phyloP scores from a whole-genome alignment of 2,888 invertebrate genomes.

The Melinaea menophilus region DNA sequence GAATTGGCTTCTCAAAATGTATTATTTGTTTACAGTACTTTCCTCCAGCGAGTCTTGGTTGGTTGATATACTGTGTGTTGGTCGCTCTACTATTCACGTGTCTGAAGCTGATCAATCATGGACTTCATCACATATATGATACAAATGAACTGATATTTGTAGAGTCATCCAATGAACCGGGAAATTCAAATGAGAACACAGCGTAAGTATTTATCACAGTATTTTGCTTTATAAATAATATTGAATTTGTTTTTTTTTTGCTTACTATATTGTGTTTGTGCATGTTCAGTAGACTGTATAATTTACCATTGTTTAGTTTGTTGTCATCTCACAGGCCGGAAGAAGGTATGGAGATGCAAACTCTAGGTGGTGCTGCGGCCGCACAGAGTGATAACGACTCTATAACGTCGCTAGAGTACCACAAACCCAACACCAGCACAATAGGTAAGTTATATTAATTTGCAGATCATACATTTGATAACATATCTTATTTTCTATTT shows the following conservation, averaged over 20 bases:
- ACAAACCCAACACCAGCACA: slow-evolving; percentile 80
- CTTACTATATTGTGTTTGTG: slow-evolving; percentile 36
- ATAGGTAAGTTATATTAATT: slow-evolving; percentile 71
- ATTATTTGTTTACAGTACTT: slow-evolving; percentile 84
- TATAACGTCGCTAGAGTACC: slow-evolving; percentile 80
- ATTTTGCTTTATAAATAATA: neutral
- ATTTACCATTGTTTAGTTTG: slow-evolving; percentile 37
- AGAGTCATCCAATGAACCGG: slow-evolving; percentile 73
- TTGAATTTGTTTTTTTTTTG: neutral
- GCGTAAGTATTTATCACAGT: slow-evolving; percentile 58
- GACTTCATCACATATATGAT: slow-evolving; percentile 95
- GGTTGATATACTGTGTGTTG: slow-evolving; percentile 90
- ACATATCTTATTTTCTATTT: neutral
- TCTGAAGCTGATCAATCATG: slow-evolving; percentile 92
- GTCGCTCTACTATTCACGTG: slow-evolving; percentile 88
- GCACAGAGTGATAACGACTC: slow-evolving; percentile 81
- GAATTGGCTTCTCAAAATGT: neutral
- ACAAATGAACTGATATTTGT: slow-evolving; percentile 88
- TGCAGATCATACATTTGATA: neutral
- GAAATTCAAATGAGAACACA: slow-evolving; percentile 61
- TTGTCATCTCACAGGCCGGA: slow-evolving; percentile 76
- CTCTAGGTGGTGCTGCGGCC: slow-evolving; percentile 71
- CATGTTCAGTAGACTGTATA: slow-evolving; percentile 22
- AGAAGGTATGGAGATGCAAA: slow-evolving; percentile 91
- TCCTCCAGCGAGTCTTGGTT: slow-evolving; percentile 88